phyloP scores from a whole-genome alignment of 1,140 invertebrate species.

The Planococcus citri region DNA sequence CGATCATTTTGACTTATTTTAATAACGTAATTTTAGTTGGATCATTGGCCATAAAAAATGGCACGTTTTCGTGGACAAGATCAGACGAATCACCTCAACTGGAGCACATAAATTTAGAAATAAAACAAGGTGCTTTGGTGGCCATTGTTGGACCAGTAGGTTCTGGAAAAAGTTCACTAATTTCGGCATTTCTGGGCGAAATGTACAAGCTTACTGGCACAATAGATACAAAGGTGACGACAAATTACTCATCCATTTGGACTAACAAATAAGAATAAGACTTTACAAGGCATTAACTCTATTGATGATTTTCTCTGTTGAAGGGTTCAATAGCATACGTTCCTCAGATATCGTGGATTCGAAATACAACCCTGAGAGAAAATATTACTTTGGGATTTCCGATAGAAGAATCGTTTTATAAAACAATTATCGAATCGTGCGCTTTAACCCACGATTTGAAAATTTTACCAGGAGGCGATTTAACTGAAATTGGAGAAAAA shows the following conservation, averaged over 20 bases:
- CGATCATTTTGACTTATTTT: too few species aligned
- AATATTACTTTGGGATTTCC: constrained; percentile 40
- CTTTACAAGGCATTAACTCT: neutral
- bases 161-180: constrained; percentile 43
- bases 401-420: constrained; percentile 37
- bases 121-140: constrained; percentile 35
- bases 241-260: neutral
- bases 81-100: constrained; percentile 31
- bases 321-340: constrained; percentile 40
- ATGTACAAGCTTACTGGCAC: constrained; percentile 35
- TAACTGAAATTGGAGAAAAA: constrained; percentile 43
- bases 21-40: constrained; percentile 29
- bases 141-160: constrained; percentile 44
- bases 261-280: neutral
- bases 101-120: constrained; percentile 31
- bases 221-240: constrained; percentile 36
- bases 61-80: constrained; percentile 30
- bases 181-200: constrained; percentile 41
- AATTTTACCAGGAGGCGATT: constrained; percentile 39
- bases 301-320: constrained; percentile 10
- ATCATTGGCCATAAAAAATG: constrained; percentile 31
- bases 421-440: constrained; percentile 40
- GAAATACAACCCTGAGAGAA: constrained; percentile 39
- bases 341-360: constrained; percentile 45
- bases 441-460: constrained; percentile 37